A percentile compares a stretch with the other conserved stretches of the same genome.
Conservation (phyloP, 64 coral and sea anemone genomes). For the Stichodactyla helianthus region DNA sequence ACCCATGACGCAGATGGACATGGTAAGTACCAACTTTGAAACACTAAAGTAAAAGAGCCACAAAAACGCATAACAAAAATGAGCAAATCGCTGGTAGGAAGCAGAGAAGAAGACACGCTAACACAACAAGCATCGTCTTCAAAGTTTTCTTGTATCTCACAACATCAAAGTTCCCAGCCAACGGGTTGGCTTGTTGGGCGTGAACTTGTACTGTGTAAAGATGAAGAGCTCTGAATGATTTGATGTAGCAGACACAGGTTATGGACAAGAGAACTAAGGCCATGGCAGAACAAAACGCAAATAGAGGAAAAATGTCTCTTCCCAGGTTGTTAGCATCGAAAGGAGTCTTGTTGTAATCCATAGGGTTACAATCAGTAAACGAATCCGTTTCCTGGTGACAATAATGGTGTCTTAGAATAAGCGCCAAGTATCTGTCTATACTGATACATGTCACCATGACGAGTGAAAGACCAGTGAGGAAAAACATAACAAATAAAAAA, state of each 20-base stretch:
- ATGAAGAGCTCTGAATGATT: background rate
- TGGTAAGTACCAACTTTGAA: background rate
- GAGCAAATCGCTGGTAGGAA: background rate
- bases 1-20: background rate
- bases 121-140: too few relatives aligned
- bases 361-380: background rate
- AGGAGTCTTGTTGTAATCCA: background rate
- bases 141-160: background rate
- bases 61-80: background rate
- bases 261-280: background rate
- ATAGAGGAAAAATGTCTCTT: background rate
- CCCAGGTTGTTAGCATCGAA: background rate
- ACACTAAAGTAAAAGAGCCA: background rate
- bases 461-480: background rate
- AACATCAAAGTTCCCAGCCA: background rate
- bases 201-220: background rate
- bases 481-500: background rate
- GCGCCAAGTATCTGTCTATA: slow-evolving; percentile 12
- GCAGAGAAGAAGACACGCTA: background rate
- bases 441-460: background rate
- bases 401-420: background rate
- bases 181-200: background rate
- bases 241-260: background rate
- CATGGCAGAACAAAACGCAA: background rate
- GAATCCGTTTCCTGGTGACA: background rate